phyloP scores from a whole-genome alignment of 2,113 vertebrate genomes.

The Cynocephalus volans region DNA sequence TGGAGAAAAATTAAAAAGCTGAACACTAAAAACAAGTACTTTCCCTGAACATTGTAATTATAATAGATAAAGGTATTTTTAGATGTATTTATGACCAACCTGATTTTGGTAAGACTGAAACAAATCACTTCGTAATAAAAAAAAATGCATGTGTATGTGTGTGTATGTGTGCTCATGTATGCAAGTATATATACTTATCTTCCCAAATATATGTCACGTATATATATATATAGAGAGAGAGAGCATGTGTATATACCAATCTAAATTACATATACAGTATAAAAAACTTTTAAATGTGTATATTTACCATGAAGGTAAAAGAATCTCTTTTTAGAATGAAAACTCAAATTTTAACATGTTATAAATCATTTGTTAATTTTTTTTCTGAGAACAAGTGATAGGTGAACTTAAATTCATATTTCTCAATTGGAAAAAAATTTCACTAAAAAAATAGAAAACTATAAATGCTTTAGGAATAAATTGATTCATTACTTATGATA shows the following conservation, averaged over 20 bases:
- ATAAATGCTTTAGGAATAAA: conserved; percentile 26
- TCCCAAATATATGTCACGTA: not conserved
- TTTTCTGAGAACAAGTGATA: not conserved
- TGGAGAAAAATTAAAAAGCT: conserved; percentile 44
- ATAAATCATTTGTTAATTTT: not conserved
- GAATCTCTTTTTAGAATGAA: not conserved
- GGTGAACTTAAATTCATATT: not conserved
- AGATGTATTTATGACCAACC: not conserved
- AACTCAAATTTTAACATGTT: not conserved
- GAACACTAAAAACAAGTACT: not conserved
- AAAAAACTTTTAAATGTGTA: not conserved
- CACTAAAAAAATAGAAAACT: not conserved
- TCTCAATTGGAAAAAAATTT: conserved; percentile 31
- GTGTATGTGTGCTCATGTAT: not conserved
- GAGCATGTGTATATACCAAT: too few relatives aligned
- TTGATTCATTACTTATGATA: conserved; percentile 8
- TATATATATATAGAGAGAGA: not conserved
- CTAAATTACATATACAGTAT: too few relatives aligned
- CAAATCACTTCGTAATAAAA: conserved; percentile 2
- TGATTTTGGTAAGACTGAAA: not conserved
- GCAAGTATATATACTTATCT: not conserved
- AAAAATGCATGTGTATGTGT: accelerated
- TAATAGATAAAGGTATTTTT: conserved; percentile 48
- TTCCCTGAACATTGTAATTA: not conserved
- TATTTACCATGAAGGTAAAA: not conserved